Base-by-base conservation (phyloP, 2,888 invertebrate genomes). In the Tachina fera region DNA sequence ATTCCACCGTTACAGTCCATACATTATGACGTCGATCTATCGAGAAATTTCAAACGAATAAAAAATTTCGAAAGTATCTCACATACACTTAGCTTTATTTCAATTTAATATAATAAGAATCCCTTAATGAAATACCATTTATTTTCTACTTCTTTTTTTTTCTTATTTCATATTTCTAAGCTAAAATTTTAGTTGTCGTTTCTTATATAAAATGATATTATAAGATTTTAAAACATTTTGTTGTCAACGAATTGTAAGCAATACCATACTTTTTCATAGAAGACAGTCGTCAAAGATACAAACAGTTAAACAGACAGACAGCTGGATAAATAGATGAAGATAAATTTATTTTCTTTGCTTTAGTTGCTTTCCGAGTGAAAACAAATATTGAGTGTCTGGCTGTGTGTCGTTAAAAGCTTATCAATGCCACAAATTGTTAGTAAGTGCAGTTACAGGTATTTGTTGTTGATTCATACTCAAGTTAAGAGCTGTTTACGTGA, bases 401-500 rank as follows among this genome's bases (percentile, higher is more conserved):
- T 72, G 31, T 72, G 14, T 74, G 71, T 67, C 60, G 60, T 53
- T 68, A 75, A 75, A 70, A 75, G 61, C 75, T 75, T 81, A 75
- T 81, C 68, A 61, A 39, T 74, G 75, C 74, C 81, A 81, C 74
- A 75, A 81, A 81, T 81, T 60, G 51, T 70, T 22, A 56, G 65
- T 47, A 76, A 47, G 11, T 49, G 39, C 13, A 31, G 53, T 53
- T 76, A 13, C 39, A 45, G 10, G 53, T 45, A 45, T 67, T 70
- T 68, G 58, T 67, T 79, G 56, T 79, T 22, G 39, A 19, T 61
- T 41, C 43, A 11, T 41, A 61, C 11, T 19, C 22, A 9, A 60
- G 60, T 39, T 60, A 13, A 9, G 8, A 14, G 13, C 1, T 9
- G 39, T 9, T 39, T 3, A n/a, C 39, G n/a, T 60, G 14, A 60